phyloP scores from a whole-genome alignment of 2,113 vertebrate species.

The Oceanites oceanicus region DNA sequence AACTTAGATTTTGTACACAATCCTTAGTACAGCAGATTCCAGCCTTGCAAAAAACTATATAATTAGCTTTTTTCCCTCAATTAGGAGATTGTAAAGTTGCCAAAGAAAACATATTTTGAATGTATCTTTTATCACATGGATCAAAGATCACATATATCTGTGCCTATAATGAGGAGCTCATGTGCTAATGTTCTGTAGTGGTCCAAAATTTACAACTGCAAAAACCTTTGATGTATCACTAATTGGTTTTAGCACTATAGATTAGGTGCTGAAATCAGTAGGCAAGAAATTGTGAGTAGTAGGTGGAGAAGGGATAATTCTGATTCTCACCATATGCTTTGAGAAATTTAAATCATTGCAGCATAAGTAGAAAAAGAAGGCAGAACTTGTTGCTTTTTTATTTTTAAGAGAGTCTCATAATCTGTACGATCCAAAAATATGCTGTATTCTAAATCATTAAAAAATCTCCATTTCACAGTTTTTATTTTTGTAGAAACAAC shows the following conservation, averaged over 20 bases:
- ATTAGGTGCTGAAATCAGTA: constrained; percentile 72
- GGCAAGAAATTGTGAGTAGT: constrained; percentile 67
- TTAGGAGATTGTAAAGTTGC: constrained; percentile 39
- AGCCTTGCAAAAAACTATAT: neutral
- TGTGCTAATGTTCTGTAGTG: constrained; percentile 50
- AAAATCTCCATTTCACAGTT: constrained; percentile 57
- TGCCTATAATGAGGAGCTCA: constrained; percentile 43
- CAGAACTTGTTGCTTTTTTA: constrained; percentile 67
- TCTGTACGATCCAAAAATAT: constrained; percentile 53
- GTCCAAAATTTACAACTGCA: constrained; percentile 67
- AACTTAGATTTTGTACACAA: constrained; percentile 27
- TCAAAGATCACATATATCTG: constrained; percentile 53
- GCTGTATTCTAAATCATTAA: constrained; percentile 48
- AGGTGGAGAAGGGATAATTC: constrained; percentile 71
- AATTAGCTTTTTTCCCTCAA: constrained; percentile 55
- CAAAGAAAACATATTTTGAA: constrained; percentile 63
- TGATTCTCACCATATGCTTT: constrained; percentile 74
- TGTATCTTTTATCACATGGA: constrained; percentile 42
- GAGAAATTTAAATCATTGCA: constrained; percentile 67
- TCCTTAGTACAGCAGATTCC: neutral
- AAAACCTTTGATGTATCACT: constrained; percentile 66
- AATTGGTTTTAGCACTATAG: constrained; percentile 74
- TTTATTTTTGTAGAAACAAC: constrained; percentile 62
- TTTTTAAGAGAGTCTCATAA: constrained; percentile 50
- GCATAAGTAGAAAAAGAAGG: constrained; percentile 39